phyloP scores from a whole-genome alignment of 2,888 invertebrate genomes.

The Eristalis tenax region DNA sequence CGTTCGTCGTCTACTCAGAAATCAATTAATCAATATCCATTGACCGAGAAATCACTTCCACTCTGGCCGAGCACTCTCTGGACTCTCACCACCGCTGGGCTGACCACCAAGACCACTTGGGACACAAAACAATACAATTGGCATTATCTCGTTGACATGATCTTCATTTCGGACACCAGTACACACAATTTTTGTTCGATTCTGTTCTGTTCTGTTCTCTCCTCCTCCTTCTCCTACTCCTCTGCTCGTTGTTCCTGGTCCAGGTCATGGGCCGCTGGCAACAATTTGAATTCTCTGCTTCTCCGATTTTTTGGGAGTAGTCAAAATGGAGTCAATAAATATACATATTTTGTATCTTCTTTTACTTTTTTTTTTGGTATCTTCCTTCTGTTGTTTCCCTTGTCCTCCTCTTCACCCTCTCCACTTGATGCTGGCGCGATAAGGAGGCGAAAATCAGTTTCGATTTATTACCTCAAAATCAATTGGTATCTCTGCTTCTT shows the following conservation, averaged over 20 bases:
- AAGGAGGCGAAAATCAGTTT: slow-evolving; percentile 69
- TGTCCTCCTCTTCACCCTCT: not conserved
- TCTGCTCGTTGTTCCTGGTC: not conserved
- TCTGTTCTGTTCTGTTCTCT: not conserved
- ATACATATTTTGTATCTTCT: slow-evolving; percentile 48
- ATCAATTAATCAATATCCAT: slow-evolving; percentile 70
- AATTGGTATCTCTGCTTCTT: slow-evolving; percentile 59
- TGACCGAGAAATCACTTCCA: slow-evolving; percentile 32
- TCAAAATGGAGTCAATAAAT: slow-evolving; percentile 68
- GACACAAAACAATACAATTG: slow-evolving; percentile 66
- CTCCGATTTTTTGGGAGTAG: slow-evolving; percentile 60
- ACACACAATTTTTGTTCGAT: slow-evolving; percentile 19
- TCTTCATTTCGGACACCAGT: slow-evolving; percentile 61
- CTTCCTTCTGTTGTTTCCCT: not conserved
- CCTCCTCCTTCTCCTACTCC: not conserved
- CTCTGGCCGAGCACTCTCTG: not conserved
- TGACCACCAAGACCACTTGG: slow-evolving; percentile 37
- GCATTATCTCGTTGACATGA: slow-evolving; percentile 68
- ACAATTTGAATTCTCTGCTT: slow-evolving; percentile 51
- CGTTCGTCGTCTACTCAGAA: slow-evolving; percentile 1
- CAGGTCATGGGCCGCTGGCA: slow-evolving; percentile 68
- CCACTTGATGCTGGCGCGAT: slow-evolving; percentile 55
- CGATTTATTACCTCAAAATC: slow-evolving; percentile 70
- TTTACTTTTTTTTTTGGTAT: not conserved
- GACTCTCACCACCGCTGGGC: slow-evolving; percentile 19